Base-by-base conservation (phyloP, 2,113 vertebrate species). In the Gobio gobio region DNA sequence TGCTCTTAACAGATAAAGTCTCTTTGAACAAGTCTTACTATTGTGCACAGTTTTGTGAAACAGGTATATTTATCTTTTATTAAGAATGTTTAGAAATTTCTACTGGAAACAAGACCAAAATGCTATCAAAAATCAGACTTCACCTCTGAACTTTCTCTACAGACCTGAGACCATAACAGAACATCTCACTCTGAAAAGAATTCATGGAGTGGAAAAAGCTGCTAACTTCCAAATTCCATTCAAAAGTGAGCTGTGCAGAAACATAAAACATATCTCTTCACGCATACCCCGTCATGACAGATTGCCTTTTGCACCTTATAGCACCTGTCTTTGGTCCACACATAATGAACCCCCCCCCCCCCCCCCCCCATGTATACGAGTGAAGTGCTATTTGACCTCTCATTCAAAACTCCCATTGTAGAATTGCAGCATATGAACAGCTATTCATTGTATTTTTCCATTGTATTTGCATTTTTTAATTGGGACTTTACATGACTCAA, bases 231-330 rank as follows among this genome's bases (percentile, higher is more conserved):
- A 86, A 91, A 89, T 83, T 77, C 51, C 79, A 12, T 45, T 63
- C 43, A 22, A n/a, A 1, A 86, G 22, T 45, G 33, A 74, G 61
- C 49, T 22, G 40, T 80, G 74, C 59, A 89, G 86, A 90, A 91
- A 91, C 82, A 87, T 68, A 82, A 92, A 92, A 89, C 91, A 93
- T 88, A 91, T 93, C 88, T 86, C 83, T 43, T 86, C 84, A 26
- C 86, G 88, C 89, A 81, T 90, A 89, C 78, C 84, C 86, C 58
- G 70, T 91, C 78, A 36, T 89, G 20, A 29, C 86, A 86, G 91
- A 80, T 90, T 91, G 90, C 76, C 86, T 82, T 63, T 73, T 88
- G 78, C 90, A 91, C 83, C 83, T 78, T 63, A 72, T 77, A 83
- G 33, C 91, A 93, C 92, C 88, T 91, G 90, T 33, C 29, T 72